Evolutionary conservation across 1,140 invertebrate species (phyloP), one percentile per base, ranked within the genome.

Genomic region (Tetramorium alpestre): DNA sequence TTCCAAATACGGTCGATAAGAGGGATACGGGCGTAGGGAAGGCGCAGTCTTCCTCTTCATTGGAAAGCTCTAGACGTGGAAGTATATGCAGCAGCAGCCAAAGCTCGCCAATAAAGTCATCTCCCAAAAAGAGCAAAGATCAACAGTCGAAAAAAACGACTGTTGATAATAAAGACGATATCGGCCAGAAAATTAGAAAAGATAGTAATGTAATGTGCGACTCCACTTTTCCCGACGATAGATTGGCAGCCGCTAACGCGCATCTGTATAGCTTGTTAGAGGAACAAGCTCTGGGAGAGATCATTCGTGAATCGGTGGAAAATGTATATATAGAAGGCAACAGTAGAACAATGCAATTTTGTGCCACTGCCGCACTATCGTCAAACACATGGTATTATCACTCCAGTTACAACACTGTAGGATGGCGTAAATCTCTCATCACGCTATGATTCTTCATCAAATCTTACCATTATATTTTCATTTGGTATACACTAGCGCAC

Each of bases 211-310:
- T 92, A 51, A 87, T 82, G 49, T 90, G 88, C 65, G 92, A 93
- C 25, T 93, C 92, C 10, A 85, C 91, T 51, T 92, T 90, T 11
- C 90, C 91, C 38, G 92, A 94, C 11, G 94, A 93, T 85, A 92
- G 93, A 82, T 82, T 94, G 16, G 93, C 89, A 22, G 93, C 89
- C 85, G 92, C 93, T n/a, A 93, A 94, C 18, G 93, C 95, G 8
- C 88, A 94, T 51, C 88, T 96, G 1, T 95, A 95, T 86, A 91
- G 94, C 75, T 93, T 96, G 2, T 92, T 95, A 78, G 95, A 96
- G 78, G 95, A 95, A 80, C 93, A 94, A 49, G 93, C 93, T 33
- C 91, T 95, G 13, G 94, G 94, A 16, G 95, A 95, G 65, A 77
- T 91, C 13, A 88, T 94, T 62, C 84, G 91, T 41, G 89, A 89